Conservation (phyloP, 2,113 vertebrate species). For the Tenrec ecaudatus region DNA sequence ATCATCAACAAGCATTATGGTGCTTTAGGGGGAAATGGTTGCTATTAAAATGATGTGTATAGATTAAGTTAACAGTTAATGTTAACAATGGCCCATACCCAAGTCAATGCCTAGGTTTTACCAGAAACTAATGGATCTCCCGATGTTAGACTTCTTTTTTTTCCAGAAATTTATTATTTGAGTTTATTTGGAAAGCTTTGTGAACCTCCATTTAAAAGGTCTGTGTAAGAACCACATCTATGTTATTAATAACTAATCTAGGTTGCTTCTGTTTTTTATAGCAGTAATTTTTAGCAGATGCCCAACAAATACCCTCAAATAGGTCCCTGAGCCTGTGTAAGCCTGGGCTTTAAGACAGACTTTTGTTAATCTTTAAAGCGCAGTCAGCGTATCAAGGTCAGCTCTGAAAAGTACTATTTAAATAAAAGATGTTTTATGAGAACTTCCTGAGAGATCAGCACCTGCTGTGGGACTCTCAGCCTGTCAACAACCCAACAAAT, state of each 20-base stretch:
- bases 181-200: background rate
- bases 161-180: background rate
- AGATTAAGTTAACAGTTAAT: too few species aligned
- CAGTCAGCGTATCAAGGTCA: background rate
- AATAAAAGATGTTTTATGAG: background rate
- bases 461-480: background rate
- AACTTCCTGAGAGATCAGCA: background rate
- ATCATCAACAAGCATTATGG: too few species aligned
- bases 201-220: too few species aligned
- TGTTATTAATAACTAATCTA: background rate
- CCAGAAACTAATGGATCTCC: too few species aligned
- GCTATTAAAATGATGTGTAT: too few species aligned
- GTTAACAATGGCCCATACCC: too few species aligned
- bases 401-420: too few species aligned
- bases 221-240: too few species aligned
- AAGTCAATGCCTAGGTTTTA: too few species aligned
- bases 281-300: background rate
- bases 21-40: too few species aligned
- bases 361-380: background rate
- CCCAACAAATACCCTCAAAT: background rate
- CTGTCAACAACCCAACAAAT: background rate
- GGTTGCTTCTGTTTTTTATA: background rate
- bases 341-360: background rate
- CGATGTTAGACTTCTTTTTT: background rate
- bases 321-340: background rate